Base-by-base conservation (phyloP, 2,113 vertebrate species). In the Halcyon malimbica region DNA sequence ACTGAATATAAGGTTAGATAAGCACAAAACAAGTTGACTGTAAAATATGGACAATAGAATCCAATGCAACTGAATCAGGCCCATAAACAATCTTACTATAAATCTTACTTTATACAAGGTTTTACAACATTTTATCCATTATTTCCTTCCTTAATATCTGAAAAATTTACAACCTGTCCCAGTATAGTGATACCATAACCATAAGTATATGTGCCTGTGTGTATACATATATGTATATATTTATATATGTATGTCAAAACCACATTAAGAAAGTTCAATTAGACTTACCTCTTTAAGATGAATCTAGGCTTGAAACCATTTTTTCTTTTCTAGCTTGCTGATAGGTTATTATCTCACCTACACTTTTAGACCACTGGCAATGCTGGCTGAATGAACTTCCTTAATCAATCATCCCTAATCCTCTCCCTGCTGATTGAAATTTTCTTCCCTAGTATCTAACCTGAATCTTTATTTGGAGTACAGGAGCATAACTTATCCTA, bases 1-100 rank as follows among this genome's bases (percentile, higher is more conserved):
- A 71, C 42, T 75, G 64, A 87, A 9, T 77, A 87, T 60, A 97
- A 95, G 89, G 95, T 84, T 84, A 76, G 23, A 65, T 44, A 82
- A 35, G 57, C 53, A 91, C 69, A 91, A 89, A 84, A 56, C 51
- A 65, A 94, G 51, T 13, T 74, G 68, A 31, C 53, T 87, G 26
- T 75, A 79, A 89, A 89, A 84, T 18, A 87, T 16, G 24, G 23
- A 68, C 35, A 82, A 41, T 4, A 33, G 42, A 93, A 87, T 83
- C 16, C 13, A 53, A 28, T 57, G 76, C 35, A 73, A 16, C 15
- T 64, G 75, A 88, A 87, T 86, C 33, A 83, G 41, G n/a, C 3
- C 20, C 46, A 89, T 74, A 90, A 94, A 76, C 1, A 69, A 31
- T 57, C 17, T 54, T 65, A 44, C 19, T 10, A 69, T 50, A 80